Evolutionary conservation across 2,888 invertebrate species (phyloP).

Genomic region (Allacma fusca): DNA sequence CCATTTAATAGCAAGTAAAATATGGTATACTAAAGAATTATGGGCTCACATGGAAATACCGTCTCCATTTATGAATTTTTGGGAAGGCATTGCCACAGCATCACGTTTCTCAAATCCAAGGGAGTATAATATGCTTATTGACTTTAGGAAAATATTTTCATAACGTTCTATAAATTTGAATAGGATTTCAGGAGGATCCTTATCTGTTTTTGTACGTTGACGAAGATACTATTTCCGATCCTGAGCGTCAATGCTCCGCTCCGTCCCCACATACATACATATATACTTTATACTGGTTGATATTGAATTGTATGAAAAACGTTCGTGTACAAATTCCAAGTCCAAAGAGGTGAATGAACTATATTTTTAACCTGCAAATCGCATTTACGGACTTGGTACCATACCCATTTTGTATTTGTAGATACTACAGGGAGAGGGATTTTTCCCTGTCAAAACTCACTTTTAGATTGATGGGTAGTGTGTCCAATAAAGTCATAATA

Average conservation of each 20-base stretch:
- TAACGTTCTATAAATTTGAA: neutral
- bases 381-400: neutral
- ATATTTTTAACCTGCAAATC: neutral
- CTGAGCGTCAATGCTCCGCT: too few species aligned
- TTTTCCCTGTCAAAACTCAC: neutral
- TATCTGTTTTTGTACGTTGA: neutral
- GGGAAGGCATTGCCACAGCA: too few species aligned
- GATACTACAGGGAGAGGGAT: too few species aligned
- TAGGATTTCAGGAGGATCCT: neutral
- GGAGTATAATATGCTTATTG: too few species aligned
- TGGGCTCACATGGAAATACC: neutral
- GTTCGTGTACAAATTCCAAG: neutral
- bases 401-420: neutral
- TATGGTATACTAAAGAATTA: neutral
- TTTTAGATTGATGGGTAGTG: neutral
- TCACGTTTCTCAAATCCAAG: neutral
- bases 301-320: neutral
- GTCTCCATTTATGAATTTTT: too few species aligned
- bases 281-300: neutral
- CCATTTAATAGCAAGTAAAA: too few species aligned
- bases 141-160: neutral
- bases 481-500: neutral
- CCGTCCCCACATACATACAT: too few species aligned
- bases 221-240: too few species aligned
- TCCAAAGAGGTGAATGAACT: constrained; percentile 8